Evolutionary conservation across 2,888 invertebrate species (phyloP).

Genomic region (Protonemura montana): DNA sequence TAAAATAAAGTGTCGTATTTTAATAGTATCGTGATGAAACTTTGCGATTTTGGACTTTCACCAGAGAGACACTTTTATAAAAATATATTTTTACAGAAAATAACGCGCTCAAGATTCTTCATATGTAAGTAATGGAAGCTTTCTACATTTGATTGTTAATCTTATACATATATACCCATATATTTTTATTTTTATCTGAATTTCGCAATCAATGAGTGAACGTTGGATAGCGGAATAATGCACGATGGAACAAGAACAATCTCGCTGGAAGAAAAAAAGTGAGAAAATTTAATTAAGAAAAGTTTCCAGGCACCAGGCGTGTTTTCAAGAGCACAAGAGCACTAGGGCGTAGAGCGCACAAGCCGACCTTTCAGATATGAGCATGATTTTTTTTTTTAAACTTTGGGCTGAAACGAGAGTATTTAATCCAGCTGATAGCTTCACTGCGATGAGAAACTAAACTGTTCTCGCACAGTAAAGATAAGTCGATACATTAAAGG

Average conservation of each 20-base stretch:
- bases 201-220: background rate
- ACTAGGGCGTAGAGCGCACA: no score
- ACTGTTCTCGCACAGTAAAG: background rate
- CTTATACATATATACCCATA: background rate
- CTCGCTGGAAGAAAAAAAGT: slow-evolving; percentile 26
- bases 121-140: background rate
- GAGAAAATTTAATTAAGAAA: background rate
- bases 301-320: background rate
- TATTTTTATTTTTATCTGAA: background rate
- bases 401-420: background rate
- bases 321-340: no score
- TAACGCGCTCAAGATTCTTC: background rate
- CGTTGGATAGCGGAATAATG: background rate
- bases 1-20: slow-evolving; percentile 48
- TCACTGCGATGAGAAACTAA: slow-evolving; percentile 12
- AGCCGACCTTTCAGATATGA: no score
- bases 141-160: background rate
- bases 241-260: background rate
- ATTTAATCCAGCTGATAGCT: slow-evolving; percentile 32
- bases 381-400: background rate
- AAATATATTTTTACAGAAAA: no score
- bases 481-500: slow-evolving; percentile 26
- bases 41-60: background rate
- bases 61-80: no score
- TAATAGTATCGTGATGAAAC: slow-evolving; percentile 33